Base-by-base conservation (phyloP, 1,140 invertebrate genomes). In the Drosophila aff. region DNA sequence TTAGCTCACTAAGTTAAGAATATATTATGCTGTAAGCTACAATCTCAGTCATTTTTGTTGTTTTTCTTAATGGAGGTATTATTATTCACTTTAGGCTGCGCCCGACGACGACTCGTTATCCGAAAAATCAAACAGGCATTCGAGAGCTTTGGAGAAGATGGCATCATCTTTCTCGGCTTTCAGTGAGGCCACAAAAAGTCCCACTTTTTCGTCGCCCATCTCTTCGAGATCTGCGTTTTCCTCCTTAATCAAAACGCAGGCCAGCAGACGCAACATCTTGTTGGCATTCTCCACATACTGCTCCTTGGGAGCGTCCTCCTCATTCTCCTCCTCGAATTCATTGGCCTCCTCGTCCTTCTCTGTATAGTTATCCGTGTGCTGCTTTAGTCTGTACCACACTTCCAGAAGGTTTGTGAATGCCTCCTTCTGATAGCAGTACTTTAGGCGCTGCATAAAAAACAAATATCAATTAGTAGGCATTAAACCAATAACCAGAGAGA, bases 41-140 rank as follows among this genome's bases (percentile, higher is more conserved):
- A 87, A 89, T 84, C 52, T 89, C 86, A 91, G 85, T 91, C 86
- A 41, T 74, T 64, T 78, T 49, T 91, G 71, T 52, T 53, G 59
- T 74, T 40, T 15, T 46, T 21, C 31, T 43, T 49, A 11, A 26
- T 59, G 67, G 50, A 79, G 77, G 69, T 72, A 72, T 23, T 23
- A 23, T 23, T 23, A 23, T 71, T 52, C 66, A 67, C 76, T 28
- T 65, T 77, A 76, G 81, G 87, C 82, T 91, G 87, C 69, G 80
- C 87, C 81, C 47, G n/a, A 8, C 9, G n/a, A 4, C 9, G 68
- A 65, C 72, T 79, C 47, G 43, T 91, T 81, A 18, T 71, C 67
- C 65, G 73, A 61, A 59, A 62, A 36, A 5, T 71, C 66, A 61
- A 41, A 61, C 1, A 90, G 43, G 23, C 74, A 71, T 43, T 84